Evolutionary conservation across 2,113 vertebrate genomes (phyloP).

Genomic region (Clarias macrocephalus): DNA sequence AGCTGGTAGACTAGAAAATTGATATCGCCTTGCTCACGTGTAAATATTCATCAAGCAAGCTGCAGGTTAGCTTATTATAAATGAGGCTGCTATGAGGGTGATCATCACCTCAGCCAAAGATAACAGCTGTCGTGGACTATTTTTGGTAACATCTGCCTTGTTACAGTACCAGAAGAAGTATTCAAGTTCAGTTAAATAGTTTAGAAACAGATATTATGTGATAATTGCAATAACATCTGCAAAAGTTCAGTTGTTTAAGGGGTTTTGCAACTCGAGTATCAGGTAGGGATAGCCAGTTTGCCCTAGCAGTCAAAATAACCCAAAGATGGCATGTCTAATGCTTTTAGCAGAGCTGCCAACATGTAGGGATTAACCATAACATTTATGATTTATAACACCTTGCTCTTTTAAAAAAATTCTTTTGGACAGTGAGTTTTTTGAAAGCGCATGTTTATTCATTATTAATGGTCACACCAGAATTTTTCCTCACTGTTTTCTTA

Average conservation of each 20-base stretch:
- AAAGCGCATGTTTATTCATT: not conserved
- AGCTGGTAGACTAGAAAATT: not conserved
- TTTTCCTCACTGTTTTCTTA: not conserved
- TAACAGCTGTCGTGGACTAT: not conserved
- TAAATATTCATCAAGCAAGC: not conserved
- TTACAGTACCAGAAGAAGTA: not conserved
- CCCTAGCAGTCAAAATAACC: not conserved
- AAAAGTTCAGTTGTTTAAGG: not conserved
- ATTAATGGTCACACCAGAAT: not conserved
- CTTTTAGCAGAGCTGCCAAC: not conserved
- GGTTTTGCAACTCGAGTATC: not conserved
- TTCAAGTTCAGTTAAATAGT: not conserved
- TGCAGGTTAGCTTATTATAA: not conserved
- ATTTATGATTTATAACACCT: not conserved
- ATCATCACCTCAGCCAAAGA: not conserved
- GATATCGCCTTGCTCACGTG: not conserved
- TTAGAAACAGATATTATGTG: not conserved
- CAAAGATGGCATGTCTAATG: not conserved
- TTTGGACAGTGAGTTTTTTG: not conserved
- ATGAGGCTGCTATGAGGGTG: not conserved
- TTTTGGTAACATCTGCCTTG: slow-evolving; percentile 5
- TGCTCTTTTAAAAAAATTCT: too few relatives aligned
- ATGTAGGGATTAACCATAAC: not conserved
- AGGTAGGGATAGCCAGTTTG: not conserved
- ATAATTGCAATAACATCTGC: not conserved